Conservation (phyloP, 2,888 invertebrate species). For the Dioctria linearis region DNA sequence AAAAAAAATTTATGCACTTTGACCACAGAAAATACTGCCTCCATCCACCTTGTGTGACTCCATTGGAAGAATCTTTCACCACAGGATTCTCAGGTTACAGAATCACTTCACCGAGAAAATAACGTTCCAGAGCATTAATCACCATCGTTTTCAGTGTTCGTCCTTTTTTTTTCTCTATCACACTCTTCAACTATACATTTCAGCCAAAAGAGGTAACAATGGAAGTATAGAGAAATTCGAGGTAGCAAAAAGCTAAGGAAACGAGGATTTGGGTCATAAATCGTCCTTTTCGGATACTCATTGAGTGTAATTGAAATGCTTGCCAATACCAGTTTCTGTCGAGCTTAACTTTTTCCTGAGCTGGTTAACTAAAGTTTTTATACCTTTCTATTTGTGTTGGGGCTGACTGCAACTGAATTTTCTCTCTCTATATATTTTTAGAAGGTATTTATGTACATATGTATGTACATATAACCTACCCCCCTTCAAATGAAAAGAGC, state of each 20-base stretch:
- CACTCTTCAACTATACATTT: slow-evolving; percentile 40
- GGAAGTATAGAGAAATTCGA: slow-evolving; percentile 20
- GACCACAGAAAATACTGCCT: slow-evolving; percentile 15
- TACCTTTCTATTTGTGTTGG: not conserved
- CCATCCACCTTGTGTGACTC: slow-evolving; percentile 32
- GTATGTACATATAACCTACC: no score
- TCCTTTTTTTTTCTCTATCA: slow-evolving; percentile 51
- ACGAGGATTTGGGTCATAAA: slow-evolving; percentile 56
- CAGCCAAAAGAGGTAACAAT: slow-evolving; percentile 44
- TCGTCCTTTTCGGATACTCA: slow-evolving; percentile 58
- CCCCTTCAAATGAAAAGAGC: not conserved
- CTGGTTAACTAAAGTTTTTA: slow-evolving; percentile 45
- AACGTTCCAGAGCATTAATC: slow-evolving; percentile 57
- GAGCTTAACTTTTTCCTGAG: slow-evolving; percentile 50
- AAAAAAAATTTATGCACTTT: slow-evolving; percentile 42
- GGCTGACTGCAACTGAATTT: slow-evolving; percentile 22
- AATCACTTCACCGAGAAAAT: slow-evolving; percentile 47
- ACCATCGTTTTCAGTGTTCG: slow-evolving; percentile 54
- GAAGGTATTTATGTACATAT: not conserved
- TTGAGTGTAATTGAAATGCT: slow-evolving; percentile 58
- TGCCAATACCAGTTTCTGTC: slow-evolving; percentile 58
- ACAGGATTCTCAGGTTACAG: slow-evolving; percentile 11
- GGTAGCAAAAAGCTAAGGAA: slow-evolving; percentile 51
- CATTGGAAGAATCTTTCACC: slow-evolving; percentile 4
- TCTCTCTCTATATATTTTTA: not conserved